Conservation (phyloP, 2,888 invertebrate genomes). For the Ctenicera cuprea region DNA sequence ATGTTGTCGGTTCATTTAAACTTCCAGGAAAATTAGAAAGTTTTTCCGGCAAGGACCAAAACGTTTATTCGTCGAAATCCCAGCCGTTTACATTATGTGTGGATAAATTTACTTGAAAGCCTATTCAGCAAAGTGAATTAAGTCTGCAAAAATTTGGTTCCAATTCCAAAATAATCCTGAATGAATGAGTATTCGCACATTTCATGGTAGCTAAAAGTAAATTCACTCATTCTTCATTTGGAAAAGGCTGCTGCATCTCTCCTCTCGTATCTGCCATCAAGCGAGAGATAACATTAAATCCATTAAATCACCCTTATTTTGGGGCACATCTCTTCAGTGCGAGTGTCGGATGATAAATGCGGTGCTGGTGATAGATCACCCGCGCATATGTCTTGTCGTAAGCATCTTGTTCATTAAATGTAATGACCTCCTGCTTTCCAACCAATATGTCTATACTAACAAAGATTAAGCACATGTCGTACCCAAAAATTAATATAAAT, state of each 20-base stretch:
- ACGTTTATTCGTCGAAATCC: conserved; percentile 1
- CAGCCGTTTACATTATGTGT: conserved; percentile 14
- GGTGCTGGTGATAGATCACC: conserved; percentile 63
- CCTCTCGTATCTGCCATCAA: conserved; percentile 35
- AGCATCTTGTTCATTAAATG: conserved; percentile 63
- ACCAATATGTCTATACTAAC: conserved; percentile 42
- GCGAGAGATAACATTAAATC: conserved; percentile 44
- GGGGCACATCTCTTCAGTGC: conserved; percentile 45
- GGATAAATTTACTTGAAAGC: conserved; percentile 36
- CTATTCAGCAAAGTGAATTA: conserved; percentile 35
- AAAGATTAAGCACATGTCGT: conserved; percentile 34
- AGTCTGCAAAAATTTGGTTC: conserved; percentile 33
- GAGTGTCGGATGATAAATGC: conserved; percentile 62
- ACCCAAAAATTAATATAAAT: conserved; percentile 27
- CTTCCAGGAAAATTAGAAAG: conserved; percentile 26
- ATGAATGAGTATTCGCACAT: conserved; percentile 23
- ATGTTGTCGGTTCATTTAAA: not conserved
- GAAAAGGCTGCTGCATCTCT: conserved; percentile 13
- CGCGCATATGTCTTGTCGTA: conserved; percentile 60
- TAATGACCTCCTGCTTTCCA: conserved; percentile 56
- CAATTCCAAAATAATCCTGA: conserved; percentile 32
- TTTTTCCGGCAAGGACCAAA: conserved; percentile 4
- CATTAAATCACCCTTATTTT: conserved; percentile 44
- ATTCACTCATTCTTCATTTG: conserved; percentile 38
- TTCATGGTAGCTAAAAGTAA: conserved; percentile 33